A percentile compares a stretch with the other conserved stretches of the same genome.
These are phyloP conservation scores for Bombus superbus DNA, from an alignment of 1,140 invertebrate genomes.

Conservation along the genomic window DNA sequence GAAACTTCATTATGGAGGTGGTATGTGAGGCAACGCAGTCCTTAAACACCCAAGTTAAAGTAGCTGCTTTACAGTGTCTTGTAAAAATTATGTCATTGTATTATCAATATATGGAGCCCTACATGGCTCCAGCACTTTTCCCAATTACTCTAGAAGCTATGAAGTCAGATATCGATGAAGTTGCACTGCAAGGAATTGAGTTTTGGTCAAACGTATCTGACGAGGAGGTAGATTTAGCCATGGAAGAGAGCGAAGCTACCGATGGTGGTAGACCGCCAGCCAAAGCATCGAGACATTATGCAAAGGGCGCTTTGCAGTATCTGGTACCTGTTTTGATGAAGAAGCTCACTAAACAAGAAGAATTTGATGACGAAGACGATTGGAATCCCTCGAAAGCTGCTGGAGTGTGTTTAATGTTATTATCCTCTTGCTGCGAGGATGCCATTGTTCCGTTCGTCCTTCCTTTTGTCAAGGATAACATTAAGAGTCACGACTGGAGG, in stretches of 20 bases:
- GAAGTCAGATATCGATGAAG: constrained; percentile 97
- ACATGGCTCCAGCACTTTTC: constrained; percentile 99
- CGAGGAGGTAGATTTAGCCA: constrained; percentile 98
- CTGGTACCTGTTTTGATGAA: constrained; percentile 97
- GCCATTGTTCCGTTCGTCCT: constrained; percentile 97
- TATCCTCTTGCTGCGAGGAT: constrained; percentile 98
- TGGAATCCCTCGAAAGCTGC: constrained; percentile 99
- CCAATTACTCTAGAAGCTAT: constrained; percentile 99
- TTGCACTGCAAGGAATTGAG: constrained; percentile 99
- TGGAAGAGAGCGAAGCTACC: constrained; percentile 96
- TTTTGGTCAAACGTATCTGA: constrained; percentile 99
- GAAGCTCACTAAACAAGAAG: constrained; percentile 97
- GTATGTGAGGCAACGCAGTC: constrained; percentile 96
- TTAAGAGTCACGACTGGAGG: constrained; percentile 96
- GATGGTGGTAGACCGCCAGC: constrained; percentile 96
- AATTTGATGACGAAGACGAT: constrained; percentile 98
- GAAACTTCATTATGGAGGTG: constrained; percentile 99
- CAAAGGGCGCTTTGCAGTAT: constrained; percentile 97
- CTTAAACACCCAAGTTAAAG: constrained; percentile 93
- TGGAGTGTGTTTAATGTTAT: constrained; percentile 99
- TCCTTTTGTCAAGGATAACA: constrained; percentile 98
- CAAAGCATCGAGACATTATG: constrained; percentile 95
- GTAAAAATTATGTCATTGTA: constrained; percentile 99
- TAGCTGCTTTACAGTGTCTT: constrained; percentile 98
- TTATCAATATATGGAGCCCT: constrained; percentile 99